Conservation (phyloP, 2,797 vertebrate species). For the Aulostomus chinensis region DNA sequence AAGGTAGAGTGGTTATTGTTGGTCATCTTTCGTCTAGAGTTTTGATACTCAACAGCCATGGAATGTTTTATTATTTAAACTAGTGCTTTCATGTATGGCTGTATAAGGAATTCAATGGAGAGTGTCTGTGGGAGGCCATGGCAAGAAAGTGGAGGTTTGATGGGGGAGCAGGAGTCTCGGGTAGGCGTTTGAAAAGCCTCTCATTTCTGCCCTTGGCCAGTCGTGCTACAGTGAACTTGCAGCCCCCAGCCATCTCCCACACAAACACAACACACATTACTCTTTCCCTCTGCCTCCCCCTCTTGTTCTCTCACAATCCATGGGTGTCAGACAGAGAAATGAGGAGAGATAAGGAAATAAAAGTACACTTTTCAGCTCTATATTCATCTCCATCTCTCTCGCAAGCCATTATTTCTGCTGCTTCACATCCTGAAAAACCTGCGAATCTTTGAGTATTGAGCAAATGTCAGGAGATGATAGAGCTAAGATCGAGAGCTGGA, state of each 20-base stretch:
- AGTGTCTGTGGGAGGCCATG: conserved; percentile 49
- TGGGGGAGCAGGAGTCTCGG: conserved; percentile 38
- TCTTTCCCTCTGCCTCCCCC: conserved; percentile 28
- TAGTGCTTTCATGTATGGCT: neutral
- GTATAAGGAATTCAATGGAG: conserved; percentile 49
- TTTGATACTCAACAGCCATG: no score
- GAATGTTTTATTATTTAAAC: no score
- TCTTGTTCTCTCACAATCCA: conserved; percentile 23
- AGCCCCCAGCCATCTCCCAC: conserved; percentile 61
- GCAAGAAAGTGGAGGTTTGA: conserved; percentile 33
- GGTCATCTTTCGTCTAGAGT: no score
- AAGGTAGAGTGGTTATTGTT: no score
- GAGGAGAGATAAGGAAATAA: conserved; percentile 9
- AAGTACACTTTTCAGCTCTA: no score
- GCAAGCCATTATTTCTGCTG: no score
- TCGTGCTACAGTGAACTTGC: conserved; percentile 49
- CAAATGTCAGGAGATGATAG: conserved; percentile 19
- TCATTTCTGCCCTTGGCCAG: conserved; percentile 45
- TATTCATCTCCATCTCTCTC: no score
- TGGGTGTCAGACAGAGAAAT: conserved; percentile 14
- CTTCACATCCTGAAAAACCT: no score
- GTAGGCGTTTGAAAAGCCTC: conserved; percentile 66
- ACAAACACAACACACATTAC: conserved; percentile 36
- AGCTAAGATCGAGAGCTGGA: neutral
- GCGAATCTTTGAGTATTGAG: conserved; percentile 14